These are phyloP conservation scores for Sebastes cheni DNA, from an alignment of 2,797 vertebrate species.

Conservation along the genomic window DNA sequence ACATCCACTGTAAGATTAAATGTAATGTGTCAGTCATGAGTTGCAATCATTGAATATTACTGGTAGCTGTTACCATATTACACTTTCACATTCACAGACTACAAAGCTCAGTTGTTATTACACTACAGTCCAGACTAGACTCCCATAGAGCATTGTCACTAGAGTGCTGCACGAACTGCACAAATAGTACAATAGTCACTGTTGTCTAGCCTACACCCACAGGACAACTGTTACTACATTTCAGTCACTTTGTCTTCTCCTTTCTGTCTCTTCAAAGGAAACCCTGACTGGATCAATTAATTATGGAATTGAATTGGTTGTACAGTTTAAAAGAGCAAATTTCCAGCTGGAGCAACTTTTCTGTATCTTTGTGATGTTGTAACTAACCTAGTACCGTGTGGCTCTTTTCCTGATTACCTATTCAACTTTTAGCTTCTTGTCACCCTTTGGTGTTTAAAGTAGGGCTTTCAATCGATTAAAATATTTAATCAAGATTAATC, in stretches of 20 bases:
- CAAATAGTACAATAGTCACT: constrained; percentile 44
- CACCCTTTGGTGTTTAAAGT: not conserved
- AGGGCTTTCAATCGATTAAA: too few relatives aligned
- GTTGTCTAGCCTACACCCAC: constrained; percentile 55
- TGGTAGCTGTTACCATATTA: not conserved
- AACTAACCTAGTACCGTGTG: not conserved
- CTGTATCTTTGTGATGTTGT: not conserved
- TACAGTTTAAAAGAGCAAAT: not conserved
- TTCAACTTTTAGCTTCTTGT: not conserved
- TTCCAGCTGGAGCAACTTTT: not conserved
- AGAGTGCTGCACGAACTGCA: constrained; percentile 17
- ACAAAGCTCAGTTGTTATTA: not conserved
- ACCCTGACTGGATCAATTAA: not conserved
- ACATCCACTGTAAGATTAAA: not conserved
- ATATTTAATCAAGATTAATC: too few relatives aligned
- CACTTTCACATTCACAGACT: not conserved
- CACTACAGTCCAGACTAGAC: constrained; percentile 1
- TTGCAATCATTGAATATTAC: not conserved
- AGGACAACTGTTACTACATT: constrained; percentile 51
- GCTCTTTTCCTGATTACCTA: not conserved
- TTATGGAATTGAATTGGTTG: not conserved
- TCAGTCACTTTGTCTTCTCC: constrained; percentile 16
- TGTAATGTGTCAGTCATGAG: not conserved
- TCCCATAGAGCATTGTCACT: constrained; percentile 22
- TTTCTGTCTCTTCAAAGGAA: constrained; percentile 24